Base-by-base conservation (phyloP, 1,140 invertebrate genomes). In the Drosophila takahashii region DNA sequence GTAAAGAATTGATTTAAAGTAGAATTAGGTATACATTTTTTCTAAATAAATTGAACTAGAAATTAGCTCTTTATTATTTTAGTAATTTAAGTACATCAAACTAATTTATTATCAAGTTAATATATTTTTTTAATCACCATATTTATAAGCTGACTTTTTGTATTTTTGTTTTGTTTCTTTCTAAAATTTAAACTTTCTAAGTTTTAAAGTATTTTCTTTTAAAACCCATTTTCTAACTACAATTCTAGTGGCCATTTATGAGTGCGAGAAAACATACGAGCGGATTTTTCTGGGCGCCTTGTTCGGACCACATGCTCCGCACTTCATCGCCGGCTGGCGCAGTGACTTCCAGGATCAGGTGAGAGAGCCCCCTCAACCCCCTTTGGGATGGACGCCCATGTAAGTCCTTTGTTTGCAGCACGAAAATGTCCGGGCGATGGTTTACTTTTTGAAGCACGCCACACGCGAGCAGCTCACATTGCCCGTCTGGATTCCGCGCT, bases 261-360 rank as follows among this genome's bases (percentile, higher is more conserved):
- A 93, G 26, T 97, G 96, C 89, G 96, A 97, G 89, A 94, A 95
- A 65, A 96, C 96, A 0, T 96, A 97, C 84, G 96, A 97, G 79
- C 93, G 96, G 26, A 94, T 97, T 54, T 94, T 96, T 69, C 93
- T 96, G 34, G 96, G 96, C 7, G 96, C 96, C 1, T 95, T 97
- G 64, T 96, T 97, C 76, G 96, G 96, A 1, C 95, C 94, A 29
- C 94, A 95, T 85, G 96, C 96, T 4, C 96, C 96, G 0, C 95
- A 96, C 77, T 96, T 96, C 66, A 93, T 97, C 52, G 95, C 96
- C 1, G 96, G 96, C 9, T 97, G 96, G 96, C 96, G 96, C 84
- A 96, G 96, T 60, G 96, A 97, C 89, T 97, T 96, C 84, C 93
- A 94, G 59, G 94, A 95, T 81, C 94, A 92, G 86, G 92, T 92